Conservation (phyloP, 1,140 invertebrate genomes). For the Mizuhopecten yessoensis region DNA sequence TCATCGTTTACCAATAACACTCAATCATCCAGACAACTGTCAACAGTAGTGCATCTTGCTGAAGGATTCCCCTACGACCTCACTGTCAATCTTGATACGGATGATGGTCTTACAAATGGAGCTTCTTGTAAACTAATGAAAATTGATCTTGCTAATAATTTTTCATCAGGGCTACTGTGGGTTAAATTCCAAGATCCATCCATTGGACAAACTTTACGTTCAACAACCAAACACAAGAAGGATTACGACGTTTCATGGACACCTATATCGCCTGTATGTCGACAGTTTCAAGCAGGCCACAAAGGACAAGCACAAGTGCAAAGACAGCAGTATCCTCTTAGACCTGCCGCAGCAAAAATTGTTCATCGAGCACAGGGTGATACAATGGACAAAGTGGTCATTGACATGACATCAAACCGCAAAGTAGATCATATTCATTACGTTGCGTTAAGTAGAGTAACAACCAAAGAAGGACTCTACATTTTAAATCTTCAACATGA, state of each 20-base stretch:
- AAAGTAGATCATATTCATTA: slow-evolving; percentile 54
- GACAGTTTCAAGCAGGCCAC: slow-evolving; percentile 45
- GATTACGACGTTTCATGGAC: background rate
- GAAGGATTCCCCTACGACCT: background rate
- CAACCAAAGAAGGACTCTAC: too few species aligned
- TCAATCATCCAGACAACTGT: background rate
- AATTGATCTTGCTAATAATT: background rate
- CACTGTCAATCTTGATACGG: slow-evolving; percentile 10
- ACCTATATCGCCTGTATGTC: slow-evolving; percentile 44
- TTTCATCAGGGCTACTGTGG: slow-evolving; percentile 42
- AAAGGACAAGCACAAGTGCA: background rate
- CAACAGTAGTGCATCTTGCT: background rate
- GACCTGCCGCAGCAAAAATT: slow-evolving; percentile 49
- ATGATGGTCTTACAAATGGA: slow-evolving; percentile 54
- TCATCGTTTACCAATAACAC: background rate
- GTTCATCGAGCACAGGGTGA: slow-evolving; percentile 54
- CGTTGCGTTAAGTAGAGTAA: slow-evolving; percentile 55
- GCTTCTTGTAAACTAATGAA: background rate
- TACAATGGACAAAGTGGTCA: slow-evolving; percentile 45
- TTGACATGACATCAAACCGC: slow-evolving; percentile 48
- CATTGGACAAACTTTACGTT: too few species aligned
- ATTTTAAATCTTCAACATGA: too few species aligned
- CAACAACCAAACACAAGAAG: background rate
- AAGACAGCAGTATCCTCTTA: slow-evolving; percentile 52
- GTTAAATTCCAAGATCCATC: slow-evolving; percentile 18